Conservation (phyloP, 2,113 vertebrate species). For the Chunga burmeisteri region DNA sequence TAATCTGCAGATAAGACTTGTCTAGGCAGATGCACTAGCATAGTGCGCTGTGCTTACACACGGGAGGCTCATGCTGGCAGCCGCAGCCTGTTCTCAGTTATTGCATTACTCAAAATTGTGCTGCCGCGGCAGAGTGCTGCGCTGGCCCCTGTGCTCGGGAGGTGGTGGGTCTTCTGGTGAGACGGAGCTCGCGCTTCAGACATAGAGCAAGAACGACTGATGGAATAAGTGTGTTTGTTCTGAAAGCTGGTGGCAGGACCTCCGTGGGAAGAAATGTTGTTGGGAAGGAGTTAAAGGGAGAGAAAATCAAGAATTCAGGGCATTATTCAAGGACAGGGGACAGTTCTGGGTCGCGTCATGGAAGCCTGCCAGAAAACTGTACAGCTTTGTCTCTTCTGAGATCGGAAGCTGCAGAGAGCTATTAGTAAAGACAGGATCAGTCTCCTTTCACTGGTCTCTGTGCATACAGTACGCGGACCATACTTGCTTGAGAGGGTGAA, state of each 20-base stretch:
- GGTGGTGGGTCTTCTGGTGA: neutral
- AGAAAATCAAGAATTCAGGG: neutral
- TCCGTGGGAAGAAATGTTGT: neutral
- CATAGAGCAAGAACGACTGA: neutral
- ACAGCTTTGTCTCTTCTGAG: neutral
- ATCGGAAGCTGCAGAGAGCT: neutral
- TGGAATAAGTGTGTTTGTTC: neutral
- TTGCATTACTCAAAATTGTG: neutral
- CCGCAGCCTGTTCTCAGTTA: neutral
- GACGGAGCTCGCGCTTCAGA: fast-evolving
- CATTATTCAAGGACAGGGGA: neutral
- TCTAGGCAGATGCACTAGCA: constrained; percentile 30
- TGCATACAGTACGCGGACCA: neutral
- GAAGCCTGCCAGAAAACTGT: neutral
- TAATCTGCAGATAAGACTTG: constrained; percentile 58
- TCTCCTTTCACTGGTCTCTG: neutral
- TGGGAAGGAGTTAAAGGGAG: neutral
- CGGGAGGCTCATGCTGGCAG: neutral
- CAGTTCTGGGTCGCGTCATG: neutral
- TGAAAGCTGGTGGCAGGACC: neutral
- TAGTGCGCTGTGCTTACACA: neutral
- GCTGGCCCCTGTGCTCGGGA: neutral
- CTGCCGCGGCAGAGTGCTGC: fast-evolving
- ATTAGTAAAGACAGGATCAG: neutral
- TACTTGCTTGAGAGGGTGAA: neutral